These are phyloP conservation scores for Dynastes maya DNA, from an alignment of 2,888 invertebrate species.

Conservation along the genomic window DNA sequence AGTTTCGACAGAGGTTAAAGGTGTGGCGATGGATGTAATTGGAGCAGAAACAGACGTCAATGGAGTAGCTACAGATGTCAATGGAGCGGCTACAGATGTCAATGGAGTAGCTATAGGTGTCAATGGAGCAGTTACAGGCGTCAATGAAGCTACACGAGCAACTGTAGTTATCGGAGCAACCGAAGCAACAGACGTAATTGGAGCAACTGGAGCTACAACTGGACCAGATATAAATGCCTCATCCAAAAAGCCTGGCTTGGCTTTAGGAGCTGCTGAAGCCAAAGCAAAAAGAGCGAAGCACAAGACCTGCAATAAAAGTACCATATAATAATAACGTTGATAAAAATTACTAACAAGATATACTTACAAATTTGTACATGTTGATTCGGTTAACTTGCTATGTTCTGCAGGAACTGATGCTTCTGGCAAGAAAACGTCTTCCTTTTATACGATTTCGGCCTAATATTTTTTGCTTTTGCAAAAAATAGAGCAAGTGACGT, in stretches of 20 bases:
- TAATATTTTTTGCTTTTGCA: constrained; percentile 6
- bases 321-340: background rate
- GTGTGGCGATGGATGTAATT: background rate
- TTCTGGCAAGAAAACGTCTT: background rate
- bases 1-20: background rate
- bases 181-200: constrained; percentile 4
- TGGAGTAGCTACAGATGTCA: background rate
- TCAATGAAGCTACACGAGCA: constrained; percentile 4
- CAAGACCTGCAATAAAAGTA: constrained; percentile 11
- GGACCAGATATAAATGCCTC: constrained; percentile 8
- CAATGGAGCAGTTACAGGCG: constrained; percentile 6
- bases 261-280: constrained; percentile 34
- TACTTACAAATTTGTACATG: constrained; percentile 41
- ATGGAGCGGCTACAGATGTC: constrained; percentile 11
- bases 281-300: constrained; percentile 30
- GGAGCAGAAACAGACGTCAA: constrained; percentile 4
- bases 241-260: constrained; percentile 23
- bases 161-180: constrained; percentile 31
- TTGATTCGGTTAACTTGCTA: constrained; percentile 14
- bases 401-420: constrained; percentile 23
- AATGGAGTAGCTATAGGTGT: background rate
- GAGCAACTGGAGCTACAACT: constrained; percentile 29
- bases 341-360: background rate
- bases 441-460: constrained; percentile 30
- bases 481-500: constrained; percentile 36